Evolutionary conservation across 2,113 vertebrate genomes (phyloP), one percentile per base, ranked within the genome.

Genomic region (Hippocampus comes): DNA sequence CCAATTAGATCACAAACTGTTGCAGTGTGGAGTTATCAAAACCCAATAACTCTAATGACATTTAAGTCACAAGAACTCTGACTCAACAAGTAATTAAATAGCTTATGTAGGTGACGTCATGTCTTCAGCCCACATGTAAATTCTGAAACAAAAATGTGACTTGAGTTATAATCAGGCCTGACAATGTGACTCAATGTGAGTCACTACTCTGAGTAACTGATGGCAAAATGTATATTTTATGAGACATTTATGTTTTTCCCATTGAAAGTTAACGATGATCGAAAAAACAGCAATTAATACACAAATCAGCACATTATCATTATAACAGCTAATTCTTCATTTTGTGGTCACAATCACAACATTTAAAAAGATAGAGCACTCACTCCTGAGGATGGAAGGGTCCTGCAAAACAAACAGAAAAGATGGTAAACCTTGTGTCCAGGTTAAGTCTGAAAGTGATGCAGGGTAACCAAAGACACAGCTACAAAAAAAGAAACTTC

Each of bases 391-490:
- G 70, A 69, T 81, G 20, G 49, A 75, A 81, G 5, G 55, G 68
- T 63, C 90, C 90, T 91, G 85, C 46, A 74, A 76, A 81, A 84
- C 38, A 72, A 46, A 83, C 41, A 84, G 17, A 78, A 74, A 34
- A 82, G 5, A 71, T 2, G 57, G 41, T 75, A 2, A 82, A 23
- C 34, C 7, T 41, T 60, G 1, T 21, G 5, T 49, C 30, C 67
- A 77, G 49, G 34, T 10, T 4, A 30, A 55, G 34, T 12, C 14
- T 48, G 2, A 66, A 15, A 27, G 41, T 17, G 6, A n/a, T 9
- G 10, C 2, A 42, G 15, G 34, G 21, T 15, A 23, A 43, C 1
- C 2, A 17, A 14, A 14, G 9, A 10, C 7, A 43, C n/a, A n/a
- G n/a, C n/a, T n/a, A n/a, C n/a, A n/a, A n/a, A n/a, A n/a, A n/a